phyloP scores from a whole-genome alignment of 2,888 invertebrate species.

The Craniophora ligustri region DNA sequence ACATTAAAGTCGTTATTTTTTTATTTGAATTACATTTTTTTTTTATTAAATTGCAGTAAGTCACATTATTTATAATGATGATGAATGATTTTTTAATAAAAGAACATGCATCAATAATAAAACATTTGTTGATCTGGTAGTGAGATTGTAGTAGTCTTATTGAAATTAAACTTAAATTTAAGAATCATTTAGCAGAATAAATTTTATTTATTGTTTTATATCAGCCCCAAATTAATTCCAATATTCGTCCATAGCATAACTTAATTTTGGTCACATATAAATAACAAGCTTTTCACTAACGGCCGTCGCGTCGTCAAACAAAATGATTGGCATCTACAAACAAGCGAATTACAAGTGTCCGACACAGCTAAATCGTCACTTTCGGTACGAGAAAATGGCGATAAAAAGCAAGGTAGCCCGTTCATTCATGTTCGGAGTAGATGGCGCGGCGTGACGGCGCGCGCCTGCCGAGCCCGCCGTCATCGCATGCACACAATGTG shows the following conservation, averaged over 20 bases:
- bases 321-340: conserved; percentile 70
- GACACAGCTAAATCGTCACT: conserved; percentile 71
- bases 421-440: conserved; percentile 66
- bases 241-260: neutral
- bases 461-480: conserved; percentile 32
- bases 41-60: neutral
- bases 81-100: no score
- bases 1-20: neutral
- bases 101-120: no score
- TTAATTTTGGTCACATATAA: conserved; percentile 6
- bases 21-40: neutral
- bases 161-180: no score
- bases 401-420: conserved; percentile 79
- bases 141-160: no score
- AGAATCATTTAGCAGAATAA: no score
- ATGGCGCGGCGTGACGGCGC: conserved; percentile 38
- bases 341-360: conserved; percentile 82
- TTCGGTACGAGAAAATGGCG: conserved; percentile 72
- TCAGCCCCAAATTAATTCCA: neutral
- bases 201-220: neutral
- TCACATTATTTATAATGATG: no score
- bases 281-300: conserved; percentile 24
- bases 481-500: conserved; percentile 49
- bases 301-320: conserved; percentile 59
- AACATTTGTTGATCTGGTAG: neutral